phyloP scores from a whole-genome alignment of 2,797 vertebrate genomes.

The Graptemys geographica region DNA sequence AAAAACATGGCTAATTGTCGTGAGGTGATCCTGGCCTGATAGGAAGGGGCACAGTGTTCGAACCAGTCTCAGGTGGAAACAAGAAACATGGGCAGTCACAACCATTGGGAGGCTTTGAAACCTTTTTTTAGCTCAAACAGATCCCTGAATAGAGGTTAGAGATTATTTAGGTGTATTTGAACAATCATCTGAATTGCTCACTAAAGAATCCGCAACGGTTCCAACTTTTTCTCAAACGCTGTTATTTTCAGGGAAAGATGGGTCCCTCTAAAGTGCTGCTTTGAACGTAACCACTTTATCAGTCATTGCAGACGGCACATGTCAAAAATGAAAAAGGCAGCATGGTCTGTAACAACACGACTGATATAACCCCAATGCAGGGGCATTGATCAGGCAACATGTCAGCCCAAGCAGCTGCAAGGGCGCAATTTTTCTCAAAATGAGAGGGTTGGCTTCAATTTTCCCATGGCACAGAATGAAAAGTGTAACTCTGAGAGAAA shows the following conservation, averaged over 20 bases:
- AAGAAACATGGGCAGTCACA: rapidly evolving
- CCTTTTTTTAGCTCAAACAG: background rate
- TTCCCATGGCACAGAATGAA: background rate
- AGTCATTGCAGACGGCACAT: background rate
- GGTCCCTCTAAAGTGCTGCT: background rate
- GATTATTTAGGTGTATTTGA: background rate
- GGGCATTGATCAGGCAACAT: slow-evolving; percentile 39
- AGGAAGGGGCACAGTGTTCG: background rate
- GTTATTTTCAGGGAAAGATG: background rate
- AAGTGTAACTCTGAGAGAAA: background rate
- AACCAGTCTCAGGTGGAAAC: background rate
- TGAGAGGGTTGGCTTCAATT: slow-evolving; percentile 22
- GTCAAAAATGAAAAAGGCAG: background rate
- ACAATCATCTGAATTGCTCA: background rate
- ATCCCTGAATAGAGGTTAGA: background rate
- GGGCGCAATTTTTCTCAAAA: slow-evolving; percentile 37
- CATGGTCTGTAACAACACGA: slow-evolving; percentile 37
- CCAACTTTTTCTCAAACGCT: slow-evolving; percentile 8
- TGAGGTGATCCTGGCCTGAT: rapidly evolving
- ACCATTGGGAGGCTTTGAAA: background rate
- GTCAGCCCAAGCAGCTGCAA: slow-evolving; percentile 40
- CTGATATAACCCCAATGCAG: slow-evolving; percentile 8
- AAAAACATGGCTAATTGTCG: background rate
- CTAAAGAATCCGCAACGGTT: background rate
- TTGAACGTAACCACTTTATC: background rate